Evolutionary conservation across 2,888 invertebrate genomes (phyloP), one percentile per base, ranked within the genome.

Genomic region (Drosophila phalerata): DNA sequence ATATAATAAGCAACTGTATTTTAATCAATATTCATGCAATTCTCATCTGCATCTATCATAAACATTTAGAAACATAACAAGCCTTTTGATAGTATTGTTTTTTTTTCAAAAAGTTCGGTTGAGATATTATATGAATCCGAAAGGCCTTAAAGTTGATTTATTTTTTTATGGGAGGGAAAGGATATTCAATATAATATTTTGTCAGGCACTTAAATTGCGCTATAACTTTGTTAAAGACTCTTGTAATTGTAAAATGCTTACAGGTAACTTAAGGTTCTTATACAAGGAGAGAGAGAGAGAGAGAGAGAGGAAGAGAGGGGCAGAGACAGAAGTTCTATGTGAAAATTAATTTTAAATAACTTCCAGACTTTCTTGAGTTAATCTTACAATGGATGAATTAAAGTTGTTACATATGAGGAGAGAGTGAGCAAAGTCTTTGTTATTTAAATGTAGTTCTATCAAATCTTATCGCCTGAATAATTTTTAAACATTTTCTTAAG

Each of bases 181-280:
- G 15, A 51, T 40, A 32, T 43, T 25, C 43, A 51, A 58, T 61
- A 51, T 42, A 13, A 62, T 56, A 25, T 61, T 64, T 72, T 49
- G 60, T 66, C 70, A 85, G 85, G 85, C 85, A 88, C 85, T 85
- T 85, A 61, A 71, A 72, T 80, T 67, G 55, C 61, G 43, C 43
- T 57, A 61, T 77, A 28, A 57, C 49, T 55, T 71, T 17, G 17
- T 64, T 58, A 10, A 22, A 63, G 25, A 22, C 13, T 43, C 22
- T 53, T 25, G 19, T 28, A 49, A 25, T 25, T 25, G 2, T 56
- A 56, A 15, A 34, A 4, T 19, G n/a, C 47, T 62, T 45, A 52
- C 9, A 47, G 30, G 11, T 68, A 58, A 69, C 43, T 38, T 38
- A 49, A 38, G 15, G n/a, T 8, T 52, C 25, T 22, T 53, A 19